Base-by-base conservation (phyloP, 2,797 vertebrate genomes). In the Cirrhinus mrigala region DNA sequence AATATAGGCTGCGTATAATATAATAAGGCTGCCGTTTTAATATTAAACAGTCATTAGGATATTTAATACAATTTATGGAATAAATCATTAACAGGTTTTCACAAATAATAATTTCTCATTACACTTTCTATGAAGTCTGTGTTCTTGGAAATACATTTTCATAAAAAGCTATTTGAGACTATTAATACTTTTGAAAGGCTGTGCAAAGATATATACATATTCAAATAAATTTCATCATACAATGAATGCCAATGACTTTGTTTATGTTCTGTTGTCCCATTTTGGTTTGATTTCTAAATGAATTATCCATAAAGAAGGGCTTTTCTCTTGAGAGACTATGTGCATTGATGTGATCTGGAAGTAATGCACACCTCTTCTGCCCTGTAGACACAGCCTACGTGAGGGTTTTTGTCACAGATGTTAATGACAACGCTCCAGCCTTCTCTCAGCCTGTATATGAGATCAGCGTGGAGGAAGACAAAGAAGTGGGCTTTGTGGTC, bases 401-500 rank as follows among this genome's bases (percentile, higher is more conserved):
- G 85, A 94, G 97, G 90, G 94, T 98, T 93, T 96, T 97, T 83
- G 88, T 98, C 90, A 95, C 96, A 0, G 97, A 98, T 44, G 94
- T 97, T 50, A 98, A 98, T 27, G 97, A 98, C 93, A 98, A 98
- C 0, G 92, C 95, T 0, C 97, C 97, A 0, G 91, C 91, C 0
- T 98, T 98, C 86, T 93, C 95, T 75, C 94, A 54, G 68, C 78
- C 93, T 0, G 88, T 92, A 77, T 97, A 97, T 50, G 95, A 97
- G 89, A 94, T 96, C 89, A 97, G 95, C 78, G 82, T 97, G 90
- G 96, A 96, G 74, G 97, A 98, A 87, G 97, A 98, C 93, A 92
- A 94, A 82, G 97, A 98, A 85, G 94, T 97, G 64, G 96, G 96
- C 86, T 96, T 94, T 85, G 88, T 95, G 86, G 91, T 98, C 89